Evolutionary conservation across 92 coral and sea anemone genomes (phyloP).

Genomic region (Epizoanthus rinbou): DNA sequence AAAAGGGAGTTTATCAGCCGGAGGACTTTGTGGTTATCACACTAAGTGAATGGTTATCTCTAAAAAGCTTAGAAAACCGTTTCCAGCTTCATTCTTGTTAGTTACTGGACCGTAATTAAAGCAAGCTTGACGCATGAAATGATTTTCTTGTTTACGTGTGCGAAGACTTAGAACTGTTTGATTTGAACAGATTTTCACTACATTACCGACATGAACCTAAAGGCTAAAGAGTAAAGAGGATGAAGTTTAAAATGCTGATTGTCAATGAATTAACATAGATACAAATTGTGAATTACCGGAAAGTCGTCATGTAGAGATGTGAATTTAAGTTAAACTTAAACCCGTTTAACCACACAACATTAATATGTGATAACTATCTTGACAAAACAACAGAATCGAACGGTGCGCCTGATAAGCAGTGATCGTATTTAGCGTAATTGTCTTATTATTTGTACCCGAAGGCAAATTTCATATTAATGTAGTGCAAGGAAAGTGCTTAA

Average conservation of each 20-base stretch:
- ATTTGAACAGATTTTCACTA: neutral
- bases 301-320: neutral
- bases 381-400: constrained; percentile 15
- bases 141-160: neutral
- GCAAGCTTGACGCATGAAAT: neutral
- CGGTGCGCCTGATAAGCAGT: constrained; percentile 16
- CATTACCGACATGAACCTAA: neutral
- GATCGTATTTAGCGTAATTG: constrained; percentile 14
- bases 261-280: neutral
- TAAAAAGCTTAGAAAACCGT: constrained; percentile 10
- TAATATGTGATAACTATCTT: constrained; percentile 1
- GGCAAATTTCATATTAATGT: constrained; percentile 22
- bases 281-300: neutral
- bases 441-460: constrained; percentile 18
- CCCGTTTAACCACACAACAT: neutral
- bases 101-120: neutral
- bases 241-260: neutral
- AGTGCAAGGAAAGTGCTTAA: constrained; percentile 20
- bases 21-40: constrained; percentile 21
- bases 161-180: neutral
- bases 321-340: neutral
- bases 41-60: constrained; percentile 2
- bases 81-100: constrained; percentile 18
- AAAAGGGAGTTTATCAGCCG: neutral
- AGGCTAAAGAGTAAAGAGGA: too few relatives aligned